These are phyloP conservation scores for Sarcoramphus papa DNA, from an alignment of 2,797 vertebrate genomes.

Conservation along the genomic window DNA sequence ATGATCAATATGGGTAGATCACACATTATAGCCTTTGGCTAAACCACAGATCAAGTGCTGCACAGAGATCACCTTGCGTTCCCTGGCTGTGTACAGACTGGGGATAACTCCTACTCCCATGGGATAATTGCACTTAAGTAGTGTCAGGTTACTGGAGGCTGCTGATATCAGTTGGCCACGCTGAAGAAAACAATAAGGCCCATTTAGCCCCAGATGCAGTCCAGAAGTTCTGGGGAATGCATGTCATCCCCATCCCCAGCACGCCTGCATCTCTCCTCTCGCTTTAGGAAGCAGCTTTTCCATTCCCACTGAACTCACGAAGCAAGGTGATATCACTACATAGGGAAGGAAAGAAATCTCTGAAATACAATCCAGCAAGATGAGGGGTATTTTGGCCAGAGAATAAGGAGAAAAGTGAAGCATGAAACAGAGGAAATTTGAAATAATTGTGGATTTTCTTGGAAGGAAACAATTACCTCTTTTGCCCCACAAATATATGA, in stretches of 20 bases:
- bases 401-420: neutral
- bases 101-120: neutral
- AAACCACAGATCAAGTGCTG: neutral
- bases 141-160: neutral
- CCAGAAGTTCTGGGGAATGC: neutral
- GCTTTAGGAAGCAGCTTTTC: neutral
- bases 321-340: neutral
- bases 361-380: neutral
- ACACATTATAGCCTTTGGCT: neutral
- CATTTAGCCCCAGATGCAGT: neutral
- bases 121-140: neutral
- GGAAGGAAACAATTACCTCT: neutral
- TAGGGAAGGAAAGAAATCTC: neutral
- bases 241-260: neutral
- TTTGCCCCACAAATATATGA: neutral
- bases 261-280: neutral
- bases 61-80: neutral
- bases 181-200: neutral
- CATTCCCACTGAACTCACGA: neutral
- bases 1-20: neutral
- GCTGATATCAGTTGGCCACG: fast-evolving
- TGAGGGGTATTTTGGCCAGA: neutral
- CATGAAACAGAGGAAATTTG: neutral
- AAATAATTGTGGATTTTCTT: neutral
- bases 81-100: fast-evolving